Base-by-base conservation (phyloP, 2,888 invertebrate genomes). In the Hemicrepidius hirtus region DNA sequence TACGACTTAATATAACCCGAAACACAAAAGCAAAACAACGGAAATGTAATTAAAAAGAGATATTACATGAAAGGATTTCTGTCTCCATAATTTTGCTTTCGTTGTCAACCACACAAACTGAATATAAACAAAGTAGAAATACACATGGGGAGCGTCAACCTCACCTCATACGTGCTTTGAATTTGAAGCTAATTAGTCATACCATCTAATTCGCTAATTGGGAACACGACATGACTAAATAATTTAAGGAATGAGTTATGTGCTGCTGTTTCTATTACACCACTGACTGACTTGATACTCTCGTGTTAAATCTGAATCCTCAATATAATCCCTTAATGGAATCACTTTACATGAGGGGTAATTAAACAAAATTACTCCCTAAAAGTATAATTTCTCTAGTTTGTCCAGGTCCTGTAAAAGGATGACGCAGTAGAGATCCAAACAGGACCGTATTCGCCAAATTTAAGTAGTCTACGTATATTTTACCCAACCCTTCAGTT, bases 191-290 rank as follows among this genome's bases (percentile, higher is more conserved):
- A 80, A 80, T 80, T 80, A 79, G 76, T 76, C 77, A 76, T 76
- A 79, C 75, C 76, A 76, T 78, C 80, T 80, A 80, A 79, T 80
- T 80, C 76, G 77, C 77, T 80, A 80, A 80, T 78, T 80, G 79
- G 75, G 74, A 76, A 79, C 77, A 73, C 75, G 77, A 78, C 76
- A 74, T 73, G 79, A 77, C 78, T 79, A 77, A 73, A 75, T 79
- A 79, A 79, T 76, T 74, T 73, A 74, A 70, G 78, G 76, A 76
- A 76, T 37, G 40, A 64, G 55, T 64, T 65, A 64, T 37, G 37
- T 57, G 9, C 37, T 44, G 44, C 13, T 41, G 16, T 13, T 50
- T 12, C 35, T 53, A 32, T 18, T 57, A 18, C 21, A 20, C 37
- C 35, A 37, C 37, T 57, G 57, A 37, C 37, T 57, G 57, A 57